Evolutionary conservation across 1,140 invertebrate species (phyloP), one percentile per base, ranked within the genome.

Genomic region (Ostrea edulis): DNA sequence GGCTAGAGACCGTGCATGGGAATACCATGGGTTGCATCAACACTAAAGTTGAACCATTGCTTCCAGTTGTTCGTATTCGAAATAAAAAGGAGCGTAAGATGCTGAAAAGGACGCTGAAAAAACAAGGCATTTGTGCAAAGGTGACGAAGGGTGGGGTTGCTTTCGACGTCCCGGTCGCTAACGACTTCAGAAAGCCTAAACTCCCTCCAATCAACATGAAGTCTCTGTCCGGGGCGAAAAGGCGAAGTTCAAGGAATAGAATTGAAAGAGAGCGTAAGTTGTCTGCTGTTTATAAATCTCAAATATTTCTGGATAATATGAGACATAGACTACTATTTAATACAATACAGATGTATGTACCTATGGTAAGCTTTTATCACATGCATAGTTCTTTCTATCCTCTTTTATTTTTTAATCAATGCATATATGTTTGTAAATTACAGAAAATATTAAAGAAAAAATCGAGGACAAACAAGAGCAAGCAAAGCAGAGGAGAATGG

Each of bases 1-100:
- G 35, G 35, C 1, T 44, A 44, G 35, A 2, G 5, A 5, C 35
- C 1, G n/a, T n/a, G n/a, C n/a, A n/a, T n/a, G n/a, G n/a, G n/a
- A n/a, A n/a, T 58, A 29, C 29, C 29, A 65, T 35, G 84, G 84
- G 58, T 65, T 58, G 58, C 54, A 65, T 85, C 29, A 85, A 65
- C 22, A 77, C 22, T 14, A 77, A 77, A 77, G 68, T 77, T 25
- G 68, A 25, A 25, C 68, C 68, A 35, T 3, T 77, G 22, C 68
- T 25, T 77, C 25, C 22, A 35, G 12, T 14, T 35, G 29, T 29
- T 35, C 22, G 68, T 25, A 14, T 77, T 25, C 68, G 25, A 52
- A 84, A 52, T 11, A 54, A 84, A 12, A 84, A 55, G 11, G 55
- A 52, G 14, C 17, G 29, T 17, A 12, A 53, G 22, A 58, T 25